Evolutionary conservation across 2,113 vertebrate genomes (phyloP), one percentile per base, ranked within the genome.

Genomic region (Ictalurus punctatus): DNA sequence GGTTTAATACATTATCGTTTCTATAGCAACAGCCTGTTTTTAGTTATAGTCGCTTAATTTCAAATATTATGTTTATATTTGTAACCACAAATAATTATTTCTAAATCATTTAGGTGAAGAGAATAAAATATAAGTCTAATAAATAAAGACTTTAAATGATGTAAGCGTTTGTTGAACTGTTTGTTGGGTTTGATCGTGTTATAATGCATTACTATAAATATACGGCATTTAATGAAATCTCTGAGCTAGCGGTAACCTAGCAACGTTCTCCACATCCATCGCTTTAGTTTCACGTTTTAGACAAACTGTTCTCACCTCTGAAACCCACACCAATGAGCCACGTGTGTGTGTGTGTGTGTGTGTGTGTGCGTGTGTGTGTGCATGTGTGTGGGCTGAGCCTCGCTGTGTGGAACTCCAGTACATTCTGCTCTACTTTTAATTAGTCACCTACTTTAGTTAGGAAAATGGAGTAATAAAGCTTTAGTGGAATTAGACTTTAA

Each of bases 271-370:
- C 74, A 52, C 74, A 58, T 82, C 52, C 80, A 82, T 44, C 30
- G 56, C 54, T 82, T 82, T 34, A 59, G 56, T 58, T 61, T 25
- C 81, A 83, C 34, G 4, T 14, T 40, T 83, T 61, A 83, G 8
- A 83, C 81, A 83, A 61, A 85, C 81, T 34, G 27, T 88, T 89
- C 52, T 82, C 48, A 76, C 87, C 80, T 88, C 34, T 48, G 67
- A 79, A 44, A 44, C 83, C 56, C 80, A 25, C 83, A 65, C 87
- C 83, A 73, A 52, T 48, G n/a, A 52, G 59, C 71, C 63, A 65
- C 17, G 30, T 69, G 30, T 52, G 69, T 30, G 58, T 67, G 59
- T 85, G 71, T 79, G 87, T 25, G 37, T n/a, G 61, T 73, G 74
- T 37, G 87, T 34, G 87, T 61, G 56, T 74, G 81, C 84, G 82